phyloP scores from a whole-genome alignment of 2,113 vertebrate genomes.

The Hypocryptadius cinnamomeus region DNA sequence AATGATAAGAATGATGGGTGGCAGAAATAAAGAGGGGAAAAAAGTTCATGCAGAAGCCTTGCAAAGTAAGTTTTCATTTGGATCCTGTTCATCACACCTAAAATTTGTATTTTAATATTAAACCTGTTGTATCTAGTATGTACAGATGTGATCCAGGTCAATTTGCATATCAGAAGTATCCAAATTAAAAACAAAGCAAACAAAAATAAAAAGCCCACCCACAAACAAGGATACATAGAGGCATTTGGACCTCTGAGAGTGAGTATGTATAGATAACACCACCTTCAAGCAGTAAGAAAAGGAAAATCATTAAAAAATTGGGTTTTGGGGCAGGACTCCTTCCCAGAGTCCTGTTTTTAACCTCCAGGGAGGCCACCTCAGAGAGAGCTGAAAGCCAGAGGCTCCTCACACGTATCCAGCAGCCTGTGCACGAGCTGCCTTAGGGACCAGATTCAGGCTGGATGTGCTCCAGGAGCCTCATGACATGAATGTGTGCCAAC shows the following conservation, averaged over 20 bases:
- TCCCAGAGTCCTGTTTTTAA: background rate
- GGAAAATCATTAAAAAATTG: background rate
- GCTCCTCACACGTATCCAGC: background rate
- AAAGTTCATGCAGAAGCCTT: background rate
- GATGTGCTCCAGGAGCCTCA: background rate
- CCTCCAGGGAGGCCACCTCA: background rate
- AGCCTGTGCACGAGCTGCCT: background rate
- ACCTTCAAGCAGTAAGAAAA: background rate
- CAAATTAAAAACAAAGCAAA: background rate
- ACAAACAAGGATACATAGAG: background rate
- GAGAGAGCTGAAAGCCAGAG: background rate
- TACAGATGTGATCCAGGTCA: background rate
- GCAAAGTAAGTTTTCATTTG: background rate
- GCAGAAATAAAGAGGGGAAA: rapidly evolving
- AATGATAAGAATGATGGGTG: background rate
- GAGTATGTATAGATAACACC: background rate
- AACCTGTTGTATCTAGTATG: background rate
- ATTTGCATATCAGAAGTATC: background rate
- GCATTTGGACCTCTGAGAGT: background rate
- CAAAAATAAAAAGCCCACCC: background rate
- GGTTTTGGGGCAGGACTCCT: background rate
- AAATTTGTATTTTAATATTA: background rate
- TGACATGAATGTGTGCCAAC: background rate
- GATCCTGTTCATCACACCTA: background rate
- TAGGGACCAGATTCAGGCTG: background rate